These are phyloP conservation scores for Drosophila maculinotata DNA, from an alignment of 2,888 invertebrate species.

Conservation along the genomic window DNA sequence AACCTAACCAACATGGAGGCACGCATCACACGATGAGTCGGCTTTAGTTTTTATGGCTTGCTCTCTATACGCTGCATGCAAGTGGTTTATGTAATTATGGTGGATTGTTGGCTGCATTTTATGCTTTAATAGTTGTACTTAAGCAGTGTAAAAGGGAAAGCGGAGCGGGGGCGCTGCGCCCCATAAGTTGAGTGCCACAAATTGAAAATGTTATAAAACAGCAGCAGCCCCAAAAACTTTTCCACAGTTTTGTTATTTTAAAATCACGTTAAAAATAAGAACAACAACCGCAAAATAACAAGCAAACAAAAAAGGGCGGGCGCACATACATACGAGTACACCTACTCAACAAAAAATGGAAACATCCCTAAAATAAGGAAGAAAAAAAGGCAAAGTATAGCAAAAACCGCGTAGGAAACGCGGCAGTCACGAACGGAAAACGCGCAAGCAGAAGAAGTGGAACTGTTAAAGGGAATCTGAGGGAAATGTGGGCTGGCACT, in stretches of 20 bases:
- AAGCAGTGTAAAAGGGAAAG: slow-evolving; percentile 5
- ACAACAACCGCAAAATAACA: slow-evolving; percentile 48
- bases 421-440: slow-evolving; percentile 53
- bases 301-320: slow-evolving; percentile 63
- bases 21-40: slow-evolving; percentile 15
- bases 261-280: slow-evolving; percentile 66
- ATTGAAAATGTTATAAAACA: slow-evolving; percentile 58
- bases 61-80: slow-evolving; percentile 12
- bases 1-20: slow-evolving; percentile 17
- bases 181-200: slow-evolving; percentile 29
- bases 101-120: slow-evolving; percentile 45
- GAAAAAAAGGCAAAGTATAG: slow-evolving; percentile 38
- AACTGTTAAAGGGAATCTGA: slow-evolving; percentile 34
- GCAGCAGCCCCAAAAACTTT: slow-evolving; percentile 40
- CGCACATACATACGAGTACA: slow-evolving; percentile 28
- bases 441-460: slow-evolving; percentile 44
- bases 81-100: slow-evolving; percentile 48
- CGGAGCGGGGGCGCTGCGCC: neutral
- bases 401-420: slow-evolving; percentile 61
- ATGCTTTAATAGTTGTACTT: slow-evolving; percentile 68
- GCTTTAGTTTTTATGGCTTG: slow-evolving; percentile 26
- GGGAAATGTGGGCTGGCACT: slow-evolving; percentile 54
- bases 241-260: slow-evolving; percentile 52
- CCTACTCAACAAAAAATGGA: slow-evolving; percentile 14
- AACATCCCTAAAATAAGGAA: slow-evolving; percentile 19